Base-by-base conservation (phyloP, 2,113 vertebrate genomes). In the Mus pahari region DNA sequence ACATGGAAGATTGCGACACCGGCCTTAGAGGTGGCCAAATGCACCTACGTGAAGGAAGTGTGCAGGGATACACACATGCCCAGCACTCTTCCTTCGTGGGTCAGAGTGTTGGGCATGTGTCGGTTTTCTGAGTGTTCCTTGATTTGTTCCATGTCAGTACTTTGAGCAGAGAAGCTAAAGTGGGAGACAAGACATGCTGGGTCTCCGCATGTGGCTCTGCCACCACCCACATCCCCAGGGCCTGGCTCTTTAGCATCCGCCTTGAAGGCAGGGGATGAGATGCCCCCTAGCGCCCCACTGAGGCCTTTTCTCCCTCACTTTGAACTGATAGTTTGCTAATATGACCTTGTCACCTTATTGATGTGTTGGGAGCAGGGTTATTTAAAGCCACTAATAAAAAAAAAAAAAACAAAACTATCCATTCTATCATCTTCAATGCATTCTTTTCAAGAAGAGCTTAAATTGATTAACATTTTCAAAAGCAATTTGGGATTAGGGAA, bases 381-480 rank as follows among this genome's bases (percentile, higher is more conserved):
- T 22, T 5, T 42, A 68, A 28, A 94, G 10, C 19, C 58, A 60
- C 73, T 78, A 88, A 94, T 64, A 14, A 89, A 92, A 89, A 77
- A 89, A 71, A 22, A 60, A 14, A 89, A 92, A 89, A 77, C 84
- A 71, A 22, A 60, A 4, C 48, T 24, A 33, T 22, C 83, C 92
- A 78, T 36, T 70, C 48, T 6, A 71, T n/a, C 28, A 93, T 87
- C 48, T 91, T 94, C 39, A 82, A 62, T 66, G 24, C 2, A 50
- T 5, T 28, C 39, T 73, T 94, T 91, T 89, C 36, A 86, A 86
- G 24, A 89, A 70, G 42, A 70, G 11, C 81, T 89, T 55, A 91
- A 86, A 90, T 16, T 66, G 75, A 81, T 42, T 1, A 62, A 68
- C 58, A 33, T 84, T 90, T 91, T 19, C 7, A 68, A 87, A 55